Percentiles rank a stretch among this genome's conserved stretches.
Conservation (phyloP, 2,797 vertebrate species). For the Molossus alvarezi region DNA sequence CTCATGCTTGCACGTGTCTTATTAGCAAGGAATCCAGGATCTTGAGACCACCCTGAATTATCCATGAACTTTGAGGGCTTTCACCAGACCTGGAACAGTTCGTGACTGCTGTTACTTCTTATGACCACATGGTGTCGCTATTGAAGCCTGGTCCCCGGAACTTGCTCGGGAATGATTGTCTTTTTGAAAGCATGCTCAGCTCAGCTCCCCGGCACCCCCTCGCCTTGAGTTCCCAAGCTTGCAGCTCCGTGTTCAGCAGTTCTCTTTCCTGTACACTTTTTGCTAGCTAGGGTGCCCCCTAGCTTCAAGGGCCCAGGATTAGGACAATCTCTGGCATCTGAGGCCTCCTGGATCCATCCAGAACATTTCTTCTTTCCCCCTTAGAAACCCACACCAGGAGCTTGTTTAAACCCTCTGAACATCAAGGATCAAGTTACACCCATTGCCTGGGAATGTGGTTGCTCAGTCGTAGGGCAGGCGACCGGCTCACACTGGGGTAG, state of each 20-base stretch:
- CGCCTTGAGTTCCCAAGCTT: background rate
- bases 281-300: background rate
- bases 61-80: background rate
- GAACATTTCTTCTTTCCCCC: constrained; percentile 2
- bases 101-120: background rate
- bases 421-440: background rate
- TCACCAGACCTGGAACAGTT: fast-evolving
- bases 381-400: background rate
- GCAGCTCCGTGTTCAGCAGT: background rate
- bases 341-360: background rate
- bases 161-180: background rate
- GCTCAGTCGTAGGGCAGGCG: background rate
- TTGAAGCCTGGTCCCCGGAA: background rate
- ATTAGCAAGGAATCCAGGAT: background rate
- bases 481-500: background rate
- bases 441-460: background rate
- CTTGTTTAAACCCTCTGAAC: background rate
- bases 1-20: background rate
- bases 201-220: background rate
- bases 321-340: background rate
- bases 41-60: background rate
- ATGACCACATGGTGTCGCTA: constrained; percentile 61
- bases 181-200: background rate
- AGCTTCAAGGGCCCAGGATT: background rate
- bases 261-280: background rate